Evolutionary conservation across 2,888 invertebrate genomes (phyloP), one percentile per base, ranked within the genome.

Genomic region (Dione juno): DNA sequence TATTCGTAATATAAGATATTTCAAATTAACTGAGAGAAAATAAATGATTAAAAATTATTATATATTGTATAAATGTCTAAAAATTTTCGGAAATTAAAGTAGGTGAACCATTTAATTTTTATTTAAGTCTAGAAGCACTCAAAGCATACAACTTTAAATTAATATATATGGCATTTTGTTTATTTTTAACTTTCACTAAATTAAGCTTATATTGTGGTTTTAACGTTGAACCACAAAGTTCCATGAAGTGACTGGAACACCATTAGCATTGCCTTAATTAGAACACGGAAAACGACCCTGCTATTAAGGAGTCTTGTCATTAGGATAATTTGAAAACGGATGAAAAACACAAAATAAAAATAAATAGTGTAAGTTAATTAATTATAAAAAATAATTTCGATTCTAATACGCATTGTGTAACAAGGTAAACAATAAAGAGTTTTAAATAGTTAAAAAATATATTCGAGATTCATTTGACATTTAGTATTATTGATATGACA

Each of bases 221-320:
- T 41, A 21, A 59, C 21, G 1, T 43, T 59, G 21, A n/a, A n/a
- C 59, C 19, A 43, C 21, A 43, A 43, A 59, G 43, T 59, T 59
- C n/a, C 59, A 41, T 59, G 21, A 28, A 41, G 43, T 59, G 59
- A 59, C 59, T 59, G 59, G 28, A 28, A 43, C 59, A 59, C 59
- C 59, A 59, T 59, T 43, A 59, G 59, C 43, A 59, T 43, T 14
- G 59, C 28, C 10, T 43, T 59, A 43, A 59, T 59, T 43, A 59
- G 59, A 43, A 59, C 43, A 43, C 41, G 43, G 43, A 41, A n/a
- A 59, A 43, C 14, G 19, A 43, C 59, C 43, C 43, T 21, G 43
- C 43, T 43, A n/a, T 40, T 59, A 43, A 9, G 10, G 19, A 14
- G 41, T 43, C 19, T 21, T 43, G 19, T 59, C 43, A 28, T 59